Evolutionary conservation across 1,140 invertebrate genomes (phyloP), one percentile per base, ranked within the genome.

Genomic region (Wiebesia pumilae): DNA sequence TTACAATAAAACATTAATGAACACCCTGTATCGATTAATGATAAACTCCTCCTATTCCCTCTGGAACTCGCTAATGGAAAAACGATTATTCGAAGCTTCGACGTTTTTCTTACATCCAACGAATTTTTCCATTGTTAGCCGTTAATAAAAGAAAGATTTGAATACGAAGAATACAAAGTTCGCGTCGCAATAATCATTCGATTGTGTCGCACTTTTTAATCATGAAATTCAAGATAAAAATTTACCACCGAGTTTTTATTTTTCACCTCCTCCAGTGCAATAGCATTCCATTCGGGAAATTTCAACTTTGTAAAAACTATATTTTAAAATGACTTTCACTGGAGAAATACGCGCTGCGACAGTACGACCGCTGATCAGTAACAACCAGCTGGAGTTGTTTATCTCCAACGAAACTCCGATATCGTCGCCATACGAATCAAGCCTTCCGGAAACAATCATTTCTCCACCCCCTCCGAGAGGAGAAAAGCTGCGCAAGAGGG

Each of bases 1-100:
- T 51, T 27, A 33, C 51, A 43, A 47, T 84, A 40, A 78, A 84
- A 79, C 69, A 67, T 67, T 84, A 62, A 84, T 19, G 62, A 79
- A 69, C 69, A 3, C 7, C 30, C 40, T 38, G 35, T 35, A 21
- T 65, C 19, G 47, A 81, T 81, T 81, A 81, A 81, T 69, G 80
- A 81, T 81, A 38, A 43, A 38, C 35, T 7, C n/a, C 16, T 65
- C 54, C 19, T 47, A 27, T n/a, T 16, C 33, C 51, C 51, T 12
- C 14, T 9, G 10, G n/a, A 12, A 40, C 3, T 21, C 77, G 62
- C 65, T 47, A 69, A 81, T 81, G 80, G 14, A 77, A 83, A 75
- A 77, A 65, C 71, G 82, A 77, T 83, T 40, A 40, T 62, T 43
- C 79, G 4, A 21, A 19, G 79, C 58, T n/a, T 38, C 24, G 67